A percentile compares a stretch with the other conserved stretches of the same genome.
These are phyloP conservation scores for Oncorhynchus gorbuscha DNA, from an alignment of 2,113 vertebrate species.

Conservation along the genomic window DNA sequence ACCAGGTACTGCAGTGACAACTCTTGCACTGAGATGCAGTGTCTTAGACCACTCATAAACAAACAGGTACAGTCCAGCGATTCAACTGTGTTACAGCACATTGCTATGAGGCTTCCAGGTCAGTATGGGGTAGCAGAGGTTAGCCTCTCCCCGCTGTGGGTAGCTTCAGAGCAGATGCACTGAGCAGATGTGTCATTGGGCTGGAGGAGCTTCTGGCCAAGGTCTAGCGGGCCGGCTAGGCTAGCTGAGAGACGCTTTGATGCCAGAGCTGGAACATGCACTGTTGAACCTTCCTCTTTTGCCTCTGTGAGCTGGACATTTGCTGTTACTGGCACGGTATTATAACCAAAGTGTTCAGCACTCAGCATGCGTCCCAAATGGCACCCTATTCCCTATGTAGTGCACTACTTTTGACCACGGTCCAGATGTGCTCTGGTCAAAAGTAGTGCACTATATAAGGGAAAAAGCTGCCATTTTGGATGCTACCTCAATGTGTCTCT, in stretches of 20 bases:
- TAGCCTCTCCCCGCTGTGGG: not conserved
- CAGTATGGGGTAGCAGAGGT: not conserved
- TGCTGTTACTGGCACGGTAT: not conserved
- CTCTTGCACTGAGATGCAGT: too few species aligned
- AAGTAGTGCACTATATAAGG: too few species aligned
- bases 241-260: not conserved
- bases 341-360: too few species aligned
- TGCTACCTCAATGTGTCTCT: not conserved
- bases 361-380: too few species aligned
- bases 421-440: too few species aligned
- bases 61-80: too few species aligned
- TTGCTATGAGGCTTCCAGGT: not conserved
- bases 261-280: not conserved
- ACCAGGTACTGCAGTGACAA: too few species aligned
- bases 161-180: not conserved
- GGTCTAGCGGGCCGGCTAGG: not conserved
- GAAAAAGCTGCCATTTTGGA: too few species aligned
- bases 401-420: not conserved
- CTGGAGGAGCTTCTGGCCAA: not conserved
- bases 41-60: too few species aligned
- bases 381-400: not conserved
- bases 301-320: not conserved
- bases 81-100: too few species aligned
- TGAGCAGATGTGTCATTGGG: not conserved
- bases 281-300: not conserved